These are phyloP conservation scores for Psix sp. DNA, from an alignment of 1,140 invertebrate species.

Conservation along the genomic window DNA sequence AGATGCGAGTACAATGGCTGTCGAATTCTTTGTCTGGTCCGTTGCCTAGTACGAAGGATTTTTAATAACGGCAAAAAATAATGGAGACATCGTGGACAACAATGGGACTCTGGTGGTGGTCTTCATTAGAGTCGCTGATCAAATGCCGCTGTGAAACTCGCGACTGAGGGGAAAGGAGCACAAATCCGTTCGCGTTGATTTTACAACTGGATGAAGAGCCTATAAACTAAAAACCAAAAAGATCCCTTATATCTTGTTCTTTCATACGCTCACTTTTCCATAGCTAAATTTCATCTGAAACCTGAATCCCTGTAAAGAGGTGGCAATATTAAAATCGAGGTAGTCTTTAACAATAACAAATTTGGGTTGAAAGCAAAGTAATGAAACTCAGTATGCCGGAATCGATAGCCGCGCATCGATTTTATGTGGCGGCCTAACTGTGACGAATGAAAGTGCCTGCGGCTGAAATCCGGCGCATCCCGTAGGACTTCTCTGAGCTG, in stretches of 20 bases:
- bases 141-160: constrained; percentile 55
- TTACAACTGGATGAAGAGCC: constrained; percentile 19
- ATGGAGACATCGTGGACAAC: constrained; percentile 63
- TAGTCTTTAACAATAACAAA: no score
- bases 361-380: no score
- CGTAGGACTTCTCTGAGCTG: constrained; percentile 29
- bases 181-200: constrained; percentile 36
- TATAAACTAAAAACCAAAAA: constrained; percentile 30
- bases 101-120: constrained; percentile 56
- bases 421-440: constrained; percentile 12
- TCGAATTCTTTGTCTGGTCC: constrained; percentile 65
- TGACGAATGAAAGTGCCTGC: constrained; percentile 35
- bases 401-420: constrained; percentile 23
- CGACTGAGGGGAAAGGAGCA: constrained; percentile 30
- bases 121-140: constrained; percentile 65
- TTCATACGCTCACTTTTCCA: no score
- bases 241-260: no score
- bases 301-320: no score
- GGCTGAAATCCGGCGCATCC: constrained; percentile 24
- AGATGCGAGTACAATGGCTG: constrained; percentile 64
- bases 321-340: no score
- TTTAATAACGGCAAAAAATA: constrained; percentile 68
- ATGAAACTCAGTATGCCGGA: neutral
- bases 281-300: no score
- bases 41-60: constrained; percentile 54